Evolutionary conservation across 2,888 invertebrate genomes (phyloP).

Genomic region (Teinopalpus imperialis): DNA sequence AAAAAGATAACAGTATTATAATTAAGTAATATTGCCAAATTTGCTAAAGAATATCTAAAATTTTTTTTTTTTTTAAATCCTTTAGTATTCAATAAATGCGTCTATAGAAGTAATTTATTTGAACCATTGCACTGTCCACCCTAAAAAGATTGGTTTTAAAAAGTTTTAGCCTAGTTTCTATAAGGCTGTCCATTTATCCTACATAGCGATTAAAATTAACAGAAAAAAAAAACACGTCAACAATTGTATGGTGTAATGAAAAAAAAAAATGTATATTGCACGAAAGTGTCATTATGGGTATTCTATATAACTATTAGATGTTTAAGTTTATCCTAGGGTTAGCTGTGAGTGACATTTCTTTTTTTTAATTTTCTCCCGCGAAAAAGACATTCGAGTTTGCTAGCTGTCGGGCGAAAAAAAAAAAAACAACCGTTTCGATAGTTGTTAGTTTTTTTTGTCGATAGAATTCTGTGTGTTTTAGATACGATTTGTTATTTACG

Average conservation of each 20-base stretch:
- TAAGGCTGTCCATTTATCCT: conserved; percentile 17
- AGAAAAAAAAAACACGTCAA: conserved; percentile 1
- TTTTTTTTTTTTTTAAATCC: no score
- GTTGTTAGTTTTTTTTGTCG: conserved; percentile 5
- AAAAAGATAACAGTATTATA: no score
- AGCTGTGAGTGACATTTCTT: conserved; percentile 13
- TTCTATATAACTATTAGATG: conserved; percentile 12
- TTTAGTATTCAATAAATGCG: no score
- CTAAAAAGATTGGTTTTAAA: background rate
- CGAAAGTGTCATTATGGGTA: conserved; percentile 23
- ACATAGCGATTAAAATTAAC: conserved; percentile 6
- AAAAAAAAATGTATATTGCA: conserved; percentile 31
- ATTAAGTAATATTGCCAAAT: no score
- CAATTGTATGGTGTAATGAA: conserved; percentile 9
- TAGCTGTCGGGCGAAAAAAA: conserved; percentile 1
- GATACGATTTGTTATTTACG: conserved; percentile 5
- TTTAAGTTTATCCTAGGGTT: conserved; percentile 19
- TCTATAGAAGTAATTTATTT: no score
- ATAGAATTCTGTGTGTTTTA: conserved; percentile 6
- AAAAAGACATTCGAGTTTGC: conserved; percentile 4
- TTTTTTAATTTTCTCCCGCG: conserved; percentile 4
- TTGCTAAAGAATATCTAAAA: no score
- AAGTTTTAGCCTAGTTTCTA: conserved; percentile 10
- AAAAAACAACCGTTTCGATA: background rate
- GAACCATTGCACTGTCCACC: conserved; percentile 4